These are phyloP conservation scores for Phoenicopterus ruber DNA, from an alignment of 2,113 vertebrate genomes.

Conservation along the genomic window DNA sequence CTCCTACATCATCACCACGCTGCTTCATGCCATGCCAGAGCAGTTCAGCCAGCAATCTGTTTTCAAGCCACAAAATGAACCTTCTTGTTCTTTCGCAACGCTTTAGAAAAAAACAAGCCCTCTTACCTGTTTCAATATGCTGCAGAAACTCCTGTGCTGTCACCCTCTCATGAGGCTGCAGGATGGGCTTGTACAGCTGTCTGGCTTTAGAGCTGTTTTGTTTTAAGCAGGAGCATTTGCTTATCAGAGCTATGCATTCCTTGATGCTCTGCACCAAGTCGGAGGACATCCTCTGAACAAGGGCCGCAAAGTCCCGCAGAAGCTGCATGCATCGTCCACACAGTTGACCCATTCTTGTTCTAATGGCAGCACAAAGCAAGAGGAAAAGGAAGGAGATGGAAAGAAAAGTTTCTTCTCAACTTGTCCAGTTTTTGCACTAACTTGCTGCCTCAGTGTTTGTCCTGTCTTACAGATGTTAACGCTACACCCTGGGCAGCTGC, in stretches of 20 bases:
- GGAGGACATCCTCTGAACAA: conserved; percentile 50
- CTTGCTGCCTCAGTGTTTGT: background rate
- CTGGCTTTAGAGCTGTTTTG: background rate
- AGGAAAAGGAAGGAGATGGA: background rate
- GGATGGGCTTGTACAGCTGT: conserved; percentile 56
- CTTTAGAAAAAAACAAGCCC: background rate
- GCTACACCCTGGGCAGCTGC: background rate
- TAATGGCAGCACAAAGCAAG: background rate
- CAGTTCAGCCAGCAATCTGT: background rate
- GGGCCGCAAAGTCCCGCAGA: conserved; percentile 48
- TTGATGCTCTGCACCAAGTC: conserved; percentile 55
- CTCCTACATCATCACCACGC: background rate
- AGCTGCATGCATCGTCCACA: conserved; percentile 71
- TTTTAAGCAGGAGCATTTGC: conserved; percentile 68
- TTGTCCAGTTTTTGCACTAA: background rate
- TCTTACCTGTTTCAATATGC: conserved; percentile 69
- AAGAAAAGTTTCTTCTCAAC: background rate
- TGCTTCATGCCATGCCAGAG: background rate
- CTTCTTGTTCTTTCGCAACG: background rate
- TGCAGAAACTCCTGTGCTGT: conserved; percentile 68
- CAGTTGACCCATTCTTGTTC: conserved; percentile 56
- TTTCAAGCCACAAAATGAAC: background rate
- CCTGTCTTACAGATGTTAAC: background rate
- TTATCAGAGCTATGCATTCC: conserved; percentile 57
- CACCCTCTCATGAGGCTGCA: conserved; percentile 62